Evolutionary conservation across 2,113 vertebrate genomes (phyloP).

Genomic region (Gobiocypris rarus): DNA sequence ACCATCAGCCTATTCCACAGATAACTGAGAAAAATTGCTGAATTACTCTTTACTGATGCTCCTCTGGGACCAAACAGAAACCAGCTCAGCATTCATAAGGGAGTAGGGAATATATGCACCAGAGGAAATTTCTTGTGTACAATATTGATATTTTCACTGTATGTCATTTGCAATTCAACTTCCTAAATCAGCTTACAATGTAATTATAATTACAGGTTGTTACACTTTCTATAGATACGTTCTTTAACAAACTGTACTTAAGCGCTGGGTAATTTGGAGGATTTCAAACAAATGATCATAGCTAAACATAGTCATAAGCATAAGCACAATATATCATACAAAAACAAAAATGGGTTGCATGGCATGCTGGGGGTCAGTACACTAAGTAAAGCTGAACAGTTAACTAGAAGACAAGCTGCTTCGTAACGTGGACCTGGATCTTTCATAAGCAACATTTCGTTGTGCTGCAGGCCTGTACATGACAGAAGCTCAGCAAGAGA

Average conservation of each 20-base stretch:
- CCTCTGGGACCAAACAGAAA: slow-evolving; percentile 23
- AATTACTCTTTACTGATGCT: slow-evolving; percentile 3
- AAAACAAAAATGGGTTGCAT: background rate
- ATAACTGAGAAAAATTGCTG: slow-evolving; percentile 9
- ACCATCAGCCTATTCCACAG: background rate
- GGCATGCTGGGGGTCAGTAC: background rate
- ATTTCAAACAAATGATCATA: background rate
- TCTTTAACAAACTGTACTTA: background rate
- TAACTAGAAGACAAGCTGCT: background rate
- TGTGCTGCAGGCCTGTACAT: background rate
- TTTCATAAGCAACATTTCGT: background rate
- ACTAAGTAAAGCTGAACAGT: background rate
- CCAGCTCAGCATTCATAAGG: slow-evolving; percentile 1
- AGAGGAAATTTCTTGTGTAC: background rate
- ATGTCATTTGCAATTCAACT: slow-evolving; percentile 3
- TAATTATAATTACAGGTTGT: background rate
- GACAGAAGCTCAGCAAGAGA: background rate
- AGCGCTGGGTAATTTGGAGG: background rate
- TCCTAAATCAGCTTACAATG: background rate
- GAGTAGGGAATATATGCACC: background rate
- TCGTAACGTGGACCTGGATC: background rate
- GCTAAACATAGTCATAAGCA: background rate
- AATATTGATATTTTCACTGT: background rate
- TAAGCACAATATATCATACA: too few relatives aligned
- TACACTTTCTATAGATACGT: background rate